Evolutionary conservation across 2,888 invertebrate species (phyloP).

Genomic region (Lumbricus terrestris): DNA sequence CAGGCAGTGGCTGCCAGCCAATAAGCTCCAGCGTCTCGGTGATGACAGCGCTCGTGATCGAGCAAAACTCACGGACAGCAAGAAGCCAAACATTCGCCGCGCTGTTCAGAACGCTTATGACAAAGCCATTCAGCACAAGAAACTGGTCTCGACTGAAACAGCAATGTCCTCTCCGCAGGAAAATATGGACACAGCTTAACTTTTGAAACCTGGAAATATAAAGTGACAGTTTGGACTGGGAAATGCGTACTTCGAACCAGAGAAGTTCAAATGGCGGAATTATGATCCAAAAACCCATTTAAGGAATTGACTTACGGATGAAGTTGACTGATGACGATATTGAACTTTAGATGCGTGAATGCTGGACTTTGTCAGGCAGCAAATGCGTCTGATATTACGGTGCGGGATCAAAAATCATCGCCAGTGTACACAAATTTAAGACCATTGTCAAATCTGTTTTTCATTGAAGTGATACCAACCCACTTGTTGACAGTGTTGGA

Average conservation of each 20-base stretch:
- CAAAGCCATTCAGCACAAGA: conserved; percentile 16
- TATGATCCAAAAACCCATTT: too few relatives aligned
- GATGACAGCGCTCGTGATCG: conserved; percentile 72
- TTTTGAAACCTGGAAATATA: background rate
- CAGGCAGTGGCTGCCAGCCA: conserved; percentile 90
- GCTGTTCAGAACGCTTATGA: conserved; percentile 24
- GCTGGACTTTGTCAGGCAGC: background rate
- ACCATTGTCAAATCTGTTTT: too few relatives aligned
- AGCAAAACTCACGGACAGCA: conserved; percentile 77
- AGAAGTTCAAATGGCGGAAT: background rate
- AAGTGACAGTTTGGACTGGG: background rate
- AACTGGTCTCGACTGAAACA: background rate
- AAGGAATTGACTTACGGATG: background rate
- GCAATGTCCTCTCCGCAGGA: background rate
- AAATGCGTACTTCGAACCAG: background rate
- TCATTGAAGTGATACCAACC: background rate
- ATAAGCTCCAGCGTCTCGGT: conserved; percentile 83
- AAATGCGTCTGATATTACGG: too few relatives aligned
- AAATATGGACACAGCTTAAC: background rate
- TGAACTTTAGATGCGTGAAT: background rate
- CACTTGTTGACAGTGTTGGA: background rate
- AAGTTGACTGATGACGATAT: background rate
- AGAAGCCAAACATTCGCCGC: conserved; percentile 64
- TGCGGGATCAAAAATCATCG: background rate
- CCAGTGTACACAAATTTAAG: too few relatives aligned